Percentiles rank a stretch among this genome's conserved stretches.
Evolutionary conservation across 2,797 vertebrate species (phyloP).

Genomic region (Xenops minutus): DNA sequence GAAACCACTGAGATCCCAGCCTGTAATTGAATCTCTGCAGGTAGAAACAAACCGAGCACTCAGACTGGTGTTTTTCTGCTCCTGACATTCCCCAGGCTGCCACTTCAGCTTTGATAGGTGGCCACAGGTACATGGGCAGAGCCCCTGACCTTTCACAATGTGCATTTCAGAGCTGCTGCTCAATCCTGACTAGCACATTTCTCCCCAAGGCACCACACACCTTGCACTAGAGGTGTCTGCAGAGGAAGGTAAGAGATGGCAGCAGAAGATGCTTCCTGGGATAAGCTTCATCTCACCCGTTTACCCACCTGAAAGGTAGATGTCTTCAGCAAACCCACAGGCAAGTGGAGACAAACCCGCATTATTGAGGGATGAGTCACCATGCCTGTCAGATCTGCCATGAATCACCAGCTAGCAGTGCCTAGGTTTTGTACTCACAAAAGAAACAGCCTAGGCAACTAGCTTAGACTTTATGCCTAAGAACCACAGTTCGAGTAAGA

Average conservation of each 20-base stretch:
- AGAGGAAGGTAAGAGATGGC: neutral
- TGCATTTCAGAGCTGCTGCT: neutral
- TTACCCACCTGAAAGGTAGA: neutral
- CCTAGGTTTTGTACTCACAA: neutral
- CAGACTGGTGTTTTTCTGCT: neutral
- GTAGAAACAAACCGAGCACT: neutral
- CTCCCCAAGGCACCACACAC: neutral
- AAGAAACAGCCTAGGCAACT: neutral
- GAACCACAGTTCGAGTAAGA: neutral
- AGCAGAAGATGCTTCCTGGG: neutral
- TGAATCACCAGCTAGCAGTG: neutral
- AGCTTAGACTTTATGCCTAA: neutral
- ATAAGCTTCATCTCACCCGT: neutral
- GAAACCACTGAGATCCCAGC: neutral
- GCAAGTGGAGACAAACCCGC: neutral
- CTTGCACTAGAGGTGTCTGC: neutral
- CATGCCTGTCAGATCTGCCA: neutral
- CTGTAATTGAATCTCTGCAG: neutral
- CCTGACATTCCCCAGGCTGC: neutral
- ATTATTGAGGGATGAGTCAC: neutral
- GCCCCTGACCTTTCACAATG: neutral
- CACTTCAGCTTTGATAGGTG: neutral
- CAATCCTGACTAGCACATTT: neutral
- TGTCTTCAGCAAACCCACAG: slow-evolving; percentile 3
- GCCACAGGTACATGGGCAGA: neutral